These are phyloP conservation scores for Dipus sagitta DNA, from an alignment of 2,797 vertebrate genomes.

Conservation along the genomic window DNA sequence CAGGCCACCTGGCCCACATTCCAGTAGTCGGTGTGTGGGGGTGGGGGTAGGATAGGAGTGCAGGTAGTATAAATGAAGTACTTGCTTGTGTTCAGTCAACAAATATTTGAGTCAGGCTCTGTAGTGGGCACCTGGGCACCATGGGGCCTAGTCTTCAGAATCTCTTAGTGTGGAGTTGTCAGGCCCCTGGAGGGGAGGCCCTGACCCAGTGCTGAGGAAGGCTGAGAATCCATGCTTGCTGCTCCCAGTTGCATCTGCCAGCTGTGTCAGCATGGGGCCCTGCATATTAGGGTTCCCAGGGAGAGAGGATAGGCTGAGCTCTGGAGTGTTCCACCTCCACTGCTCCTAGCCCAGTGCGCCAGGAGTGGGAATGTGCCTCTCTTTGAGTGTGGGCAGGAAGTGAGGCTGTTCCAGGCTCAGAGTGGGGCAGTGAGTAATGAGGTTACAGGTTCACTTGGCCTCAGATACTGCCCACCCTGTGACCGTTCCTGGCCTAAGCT, in stretches of 20 bases:
- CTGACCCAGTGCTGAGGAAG: not conserved
- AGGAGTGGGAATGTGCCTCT: not conserved
- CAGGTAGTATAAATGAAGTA: not conserved
- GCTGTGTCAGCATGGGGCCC: not conserved
- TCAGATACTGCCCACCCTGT: not conserved
- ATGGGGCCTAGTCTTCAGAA: not conserved
- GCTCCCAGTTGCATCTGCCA: not conserved
- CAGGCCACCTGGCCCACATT: not conserved
- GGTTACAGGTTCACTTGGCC: not conserved
- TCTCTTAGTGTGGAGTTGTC: not conserved
- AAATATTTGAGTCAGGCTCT: not conserved
- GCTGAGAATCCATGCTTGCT: not conserved
- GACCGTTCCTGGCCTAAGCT: not conserved
- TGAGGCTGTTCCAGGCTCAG: constrained; percentile 5
- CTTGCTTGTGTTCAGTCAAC: constrained; percentile 16
- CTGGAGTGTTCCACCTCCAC: not conserved
- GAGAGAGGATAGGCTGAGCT: not conserved
- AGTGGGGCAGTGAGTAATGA: not conserved
- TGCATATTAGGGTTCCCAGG: not conserved
- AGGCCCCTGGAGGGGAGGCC: not conserved
- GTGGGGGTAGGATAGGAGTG: not conserved
- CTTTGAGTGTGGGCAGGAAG: constrained; percentile 20
- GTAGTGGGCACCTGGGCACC: not conserved
- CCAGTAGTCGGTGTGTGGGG: not conserved
- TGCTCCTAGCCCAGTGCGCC: not conserved